Base-by-base conservation (phyloP, 2,888 invertebrate genomes). In the Nemoura dubitans region DNA sequence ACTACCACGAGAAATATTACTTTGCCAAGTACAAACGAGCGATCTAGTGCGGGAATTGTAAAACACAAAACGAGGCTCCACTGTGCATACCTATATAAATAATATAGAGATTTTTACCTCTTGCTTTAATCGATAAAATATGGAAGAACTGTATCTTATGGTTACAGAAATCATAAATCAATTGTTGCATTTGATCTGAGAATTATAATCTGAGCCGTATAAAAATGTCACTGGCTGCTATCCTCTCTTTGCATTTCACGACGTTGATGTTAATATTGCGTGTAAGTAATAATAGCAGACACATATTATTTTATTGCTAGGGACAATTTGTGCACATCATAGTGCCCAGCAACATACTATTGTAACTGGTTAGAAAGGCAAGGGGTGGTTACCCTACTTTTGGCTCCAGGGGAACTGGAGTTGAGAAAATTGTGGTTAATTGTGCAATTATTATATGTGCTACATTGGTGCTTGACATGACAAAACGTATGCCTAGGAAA, bases 391-490 rank as follows among this genome's bases (percentile, higher is more conserved):
- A n/a, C n/a, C n/a, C n/a, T n/a, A n/a, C n/a, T n/a, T n/a, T n/a
- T n/a, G n/a, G n/a, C n/a, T n/a, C n/a, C n/a, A n/a, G n/a, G n/a
- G n/a, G n/a, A 36, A 6, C 36, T 36, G 36, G 5, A 36, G 36
- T 6, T 36, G 36, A 36, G 10, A 3, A 36, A 36, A 36, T 36
- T 10, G 36, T 36, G 36, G 36, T 36, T 6, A 6, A 36, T 36
- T 3, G 36, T 36, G 36, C 36, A 36, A 36, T 36, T 36, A 59
- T 21, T 59, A 59, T 21, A 3, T 59, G 59, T 59, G 59, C 59
- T 59, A 59, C 21, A 59, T 29, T 81, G 81, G 81, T 81, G 81
- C 81, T 81, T n/a, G 5, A 80, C 21, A 80, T 80, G 80, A 80
- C 27, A 80, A 80, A 80, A 80, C 36, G 36, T 59, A 16, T 21